These are phyloP conservation scores for Scaptomyza cyrtandrae DNA, from an alignment of 2,888 invertebrate species.

Conservation along the genomic window DNA sequence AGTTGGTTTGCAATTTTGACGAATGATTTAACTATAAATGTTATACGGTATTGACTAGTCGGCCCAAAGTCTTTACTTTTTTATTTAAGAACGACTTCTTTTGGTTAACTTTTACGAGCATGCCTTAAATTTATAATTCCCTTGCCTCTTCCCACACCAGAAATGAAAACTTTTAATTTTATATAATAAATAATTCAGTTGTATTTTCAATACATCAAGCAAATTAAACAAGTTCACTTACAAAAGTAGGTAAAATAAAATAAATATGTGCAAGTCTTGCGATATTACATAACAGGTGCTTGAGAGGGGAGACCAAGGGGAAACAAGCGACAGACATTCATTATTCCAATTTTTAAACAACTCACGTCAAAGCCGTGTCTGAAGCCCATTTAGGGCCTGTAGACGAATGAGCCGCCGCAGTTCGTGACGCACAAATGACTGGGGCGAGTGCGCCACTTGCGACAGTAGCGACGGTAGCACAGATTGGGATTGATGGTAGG, in stretches of 20 bases:
- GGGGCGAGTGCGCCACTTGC: constrained; percentile 69
- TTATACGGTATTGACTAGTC: constrained; percentile 9
- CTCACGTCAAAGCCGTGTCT: constrained; percentile 19
- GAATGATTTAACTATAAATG: no score
- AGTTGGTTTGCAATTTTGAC: no score
- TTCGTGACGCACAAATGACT: constrained; percentile 63
- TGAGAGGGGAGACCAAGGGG: neutral
- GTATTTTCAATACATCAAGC: constrained; percentile 48
- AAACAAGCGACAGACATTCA: neutral
- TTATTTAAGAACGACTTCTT: neutral
- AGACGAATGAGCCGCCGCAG: constrained; percentile 52
- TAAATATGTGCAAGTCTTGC: constrained; percentile 44
- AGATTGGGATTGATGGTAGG: constrained; percentile 56
- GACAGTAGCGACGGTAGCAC: constrained; percentile 73
- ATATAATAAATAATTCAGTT: constrained; percentile 62
- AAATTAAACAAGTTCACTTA: constrained; percentile 61
- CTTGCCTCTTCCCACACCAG: neutral
- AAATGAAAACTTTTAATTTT: constrained; percentile 38
- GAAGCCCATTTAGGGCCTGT: constrained; percentile 45
- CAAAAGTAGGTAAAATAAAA: constrained; percentile 53
- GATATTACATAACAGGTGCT: constrained; percentile 33
- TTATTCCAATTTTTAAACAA: constrained; percentile 6
- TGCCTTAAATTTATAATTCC: constrained; percentile 16
- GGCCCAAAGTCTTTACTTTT: neutral
- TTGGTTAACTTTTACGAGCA: constrained; percentile 6